Evolutionary conservation across 2,113 vertebrate genomes (phyloP).

Genomic region (Serinus canaria): DNA sequence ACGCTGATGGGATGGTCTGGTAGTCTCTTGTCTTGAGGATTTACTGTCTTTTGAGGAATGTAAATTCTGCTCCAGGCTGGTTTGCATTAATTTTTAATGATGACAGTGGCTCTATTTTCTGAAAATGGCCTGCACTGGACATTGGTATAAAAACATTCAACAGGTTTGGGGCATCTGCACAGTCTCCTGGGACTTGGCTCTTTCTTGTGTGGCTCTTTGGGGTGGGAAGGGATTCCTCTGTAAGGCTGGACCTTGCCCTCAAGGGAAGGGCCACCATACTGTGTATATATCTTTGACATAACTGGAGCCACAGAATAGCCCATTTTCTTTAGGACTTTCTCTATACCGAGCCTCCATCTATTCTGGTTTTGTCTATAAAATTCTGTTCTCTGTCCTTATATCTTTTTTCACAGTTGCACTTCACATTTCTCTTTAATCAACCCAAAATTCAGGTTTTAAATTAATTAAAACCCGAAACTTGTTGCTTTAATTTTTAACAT

Average conservation of each 20-base stretch:
- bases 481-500: neutral
- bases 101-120: neutral
- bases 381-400: neutral
- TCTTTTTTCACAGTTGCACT: neutral
- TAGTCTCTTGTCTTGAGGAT: neutral
- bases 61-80: neutral
- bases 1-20: neutral
- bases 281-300: neutral
- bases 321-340: neutral
- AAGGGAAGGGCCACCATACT: rapidly evolving
- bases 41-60: neutral
- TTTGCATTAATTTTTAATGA: neutral
- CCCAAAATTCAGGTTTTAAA: neutral
- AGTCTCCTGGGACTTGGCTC: neutral
- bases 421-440: neutral
- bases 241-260: neutral
- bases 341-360: neutral
- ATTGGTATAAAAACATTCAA: neutral
- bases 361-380: neutral
- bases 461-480: too few relatives aligned
- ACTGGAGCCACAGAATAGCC: neutral
- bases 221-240: neutral
- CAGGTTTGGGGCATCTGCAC: neutral
- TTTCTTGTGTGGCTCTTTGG: neutral
- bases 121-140: neutral